Conservation (phyloP, 2,113 vertebrate species). For the Cinclus cinclus region DNA sequence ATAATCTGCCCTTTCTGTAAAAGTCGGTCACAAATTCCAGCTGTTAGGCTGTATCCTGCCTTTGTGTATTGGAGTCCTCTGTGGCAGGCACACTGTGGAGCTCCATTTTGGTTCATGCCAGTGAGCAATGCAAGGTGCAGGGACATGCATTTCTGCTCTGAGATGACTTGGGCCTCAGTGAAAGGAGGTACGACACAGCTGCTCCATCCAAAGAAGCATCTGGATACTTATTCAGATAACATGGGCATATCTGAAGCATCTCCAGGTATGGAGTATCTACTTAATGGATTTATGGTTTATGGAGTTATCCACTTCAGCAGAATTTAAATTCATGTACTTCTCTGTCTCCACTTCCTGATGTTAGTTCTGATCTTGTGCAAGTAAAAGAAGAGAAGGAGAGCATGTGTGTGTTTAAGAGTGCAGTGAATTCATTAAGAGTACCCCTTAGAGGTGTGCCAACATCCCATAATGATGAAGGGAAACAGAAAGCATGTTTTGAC, state of each 20-base stretch:
- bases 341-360: not conserved
- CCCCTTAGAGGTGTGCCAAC: not conserved
- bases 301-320: not conserved
- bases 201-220: not conserved
- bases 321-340: not conserved
- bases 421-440: not conserved
- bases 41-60: not conserved
- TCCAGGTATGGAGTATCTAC: not conserved
- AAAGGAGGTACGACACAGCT: fast-evolving
- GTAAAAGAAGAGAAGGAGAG: not conserved
- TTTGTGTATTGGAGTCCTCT: not conserved
- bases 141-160: not conserved
- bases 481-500: not conserved
- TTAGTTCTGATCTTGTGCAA: not conserved
- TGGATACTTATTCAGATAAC: not conserved
- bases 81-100: not conserved
- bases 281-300: not conserved
- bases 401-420: not conserved
- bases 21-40: not conserved
- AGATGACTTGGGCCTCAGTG: not conserved
- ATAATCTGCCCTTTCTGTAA: not conserved
- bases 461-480: not conserved
- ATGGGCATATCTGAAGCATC: not conserved
- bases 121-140: not conserved
- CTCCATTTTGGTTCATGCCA: not conserved